phyloP scores from a whole-genome alignment of 2,113 vertebrate genomes.

The Aptenodytes forsteri region DNA sequence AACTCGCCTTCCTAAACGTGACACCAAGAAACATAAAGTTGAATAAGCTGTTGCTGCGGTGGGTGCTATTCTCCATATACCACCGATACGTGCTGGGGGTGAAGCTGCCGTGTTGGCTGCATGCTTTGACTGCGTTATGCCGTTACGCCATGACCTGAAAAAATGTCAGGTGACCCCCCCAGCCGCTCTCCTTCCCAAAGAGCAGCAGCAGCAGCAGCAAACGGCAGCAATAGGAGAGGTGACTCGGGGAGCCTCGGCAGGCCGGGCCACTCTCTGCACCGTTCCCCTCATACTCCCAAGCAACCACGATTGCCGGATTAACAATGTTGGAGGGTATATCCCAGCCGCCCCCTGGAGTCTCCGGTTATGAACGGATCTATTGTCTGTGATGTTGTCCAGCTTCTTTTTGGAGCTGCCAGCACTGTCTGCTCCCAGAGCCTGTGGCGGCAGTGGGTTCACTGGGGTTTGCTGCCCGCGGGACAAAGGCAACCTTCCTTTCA shows the following conservation, averaged over 20 bases:
- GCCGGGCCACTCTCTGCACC: accelerated
- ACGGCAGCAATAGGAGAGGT: accelerated
- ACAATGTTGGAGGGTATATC: accelerated
- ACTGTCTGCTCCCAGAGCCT: not conserved
- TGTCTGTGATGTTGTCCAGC: not conserved
- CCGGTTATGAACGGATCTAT: not conserved
- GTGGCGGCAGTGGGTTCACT: accelerated
- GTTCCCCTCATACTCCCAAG: not conserved
- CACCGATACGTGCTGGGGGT: accelerated
- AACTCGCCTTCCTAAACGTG: not conserved
- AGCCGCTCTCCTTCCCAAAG: no score
- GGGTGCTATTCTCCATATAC: not conserved
- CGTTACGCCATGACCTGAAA: not conserved
- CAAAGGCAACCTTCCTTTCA: not conserved
- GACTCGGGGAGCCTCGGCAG: not conserved
- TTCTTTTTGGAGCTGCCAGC: not conserved
- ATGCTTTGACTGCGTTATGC: accelerated
- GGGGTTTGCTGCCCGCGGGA: not conserved
- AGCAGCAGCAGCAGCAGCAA: not conserved
- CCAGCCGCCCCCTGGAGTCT: not conserved
- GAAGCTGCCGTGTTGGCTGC: not conserved
- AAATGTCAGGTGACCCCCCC: accelerated
- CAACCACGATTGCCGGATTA: accelerated
- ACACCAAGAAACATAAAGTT: not conserved
- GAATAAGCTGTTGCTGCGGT: not conserved